Evolutionary conservation across 2,888 invertebrate species (phyloP), one percentile per base, ranked within the genome.

Genomic region (Troides oblongomaculatus): DNA sequence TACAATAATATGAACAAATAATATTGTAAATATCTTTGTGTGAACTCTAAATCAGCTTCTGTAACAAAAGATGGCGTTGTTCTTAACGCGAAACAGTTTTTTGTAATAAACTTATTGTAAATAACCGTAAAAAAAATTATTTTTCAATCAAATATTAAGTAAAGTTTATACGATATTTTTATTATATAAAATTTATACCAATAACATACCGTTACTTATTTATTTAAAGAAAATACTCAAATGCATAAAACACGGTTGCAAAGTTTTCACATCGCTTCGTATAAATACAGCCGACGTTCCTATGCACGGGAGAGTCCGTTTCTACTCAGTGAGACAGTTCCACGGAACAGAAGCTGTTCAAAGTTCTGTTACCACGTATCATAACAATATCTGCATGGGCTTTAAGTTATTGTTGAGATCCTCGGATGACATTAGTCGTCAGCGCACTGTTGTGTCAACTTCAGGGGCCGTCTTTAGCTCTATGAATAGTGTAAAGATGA

Each of bases 261-360:
- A 74, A 72, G 57, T 81, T 79, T 80, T 72, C 53, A 8, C 0
- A 0, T 0, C 0, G 0, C 3, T 4, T 0, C 36, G 57, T 63
- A 70, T 70, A 70, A 63, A 70, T 63, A 59, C n/a, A 43, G 21
- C 14, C n/a, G 6, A 23, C 25, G n/a, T 12, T 36, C 7, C 17
- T 43, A 18, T 5, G 53, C 14, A 23, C 6, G n/a, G 12, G 79
- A 80, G 84, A 84, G 87, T 87, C 86, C 86, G 78, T 84, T 86
- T 84, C 87, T 86, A 87, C 86, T 74, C 84, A 85, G 88, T 79
- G 23, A 75, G 74, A 80, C 81, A 84, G 84, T 83, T 66, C 72
- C 72, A n/a, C 60, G 76, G 81, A 79, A 77, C 78, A 79, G 81
- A 82, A 70, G 76, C 86, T 84, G 79, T 75, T 12, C 75, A 78